Percentiles rank a stretch among this genome's conserved stretches.
Conservation (phyloP, 2,888 invertebrate genomes). For the Piscicola geometra region DNA sequence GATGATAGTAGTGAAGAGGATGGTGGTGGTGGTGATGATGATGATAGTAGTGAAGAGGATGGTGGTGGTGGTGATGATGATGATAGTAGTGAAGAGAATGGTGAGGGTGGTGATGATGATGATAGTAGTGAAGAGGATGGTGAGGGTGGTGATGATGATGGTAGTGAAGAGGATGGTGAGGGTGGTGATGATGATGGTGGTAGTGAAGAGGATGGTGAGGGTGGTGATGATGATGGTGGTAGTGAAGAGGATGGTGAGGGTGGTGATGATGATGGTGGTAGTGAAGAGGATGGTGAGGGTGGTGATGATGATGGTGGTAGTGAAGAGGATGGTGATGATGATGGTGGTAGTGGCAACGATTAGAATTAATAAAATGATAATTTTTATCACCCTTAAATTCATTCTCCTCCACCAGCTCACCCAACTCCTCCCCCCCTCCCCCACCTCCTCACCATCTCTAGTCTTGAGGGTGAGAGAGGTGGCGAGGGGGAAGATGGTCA, state of each 20-base stretch:
- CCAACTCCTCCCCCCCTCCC: too few relatives aligned
- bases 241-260: too few relatives aligned
- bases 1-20: too few relatives aligned
- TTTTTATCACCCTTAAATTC: too few relatives aligned
- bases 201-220: too few relatives aligned
- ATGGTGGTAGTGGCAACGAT: not conserved
- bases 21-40: not conserved
- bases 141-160: not conserved
- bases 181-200: not conserved
- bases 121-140: too few relatives aligned
- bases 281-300: too few relatives aligned
- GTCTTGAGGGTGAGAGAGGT: conserved; percentile 77
- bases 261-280: not conserved
- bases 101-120: not conserved
- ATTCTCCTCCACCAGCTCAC: too few relatives aligned
- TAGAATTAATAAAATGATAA: too few relatives aligned
- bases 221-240: not conserved
- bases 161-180: too few relatives aligned
- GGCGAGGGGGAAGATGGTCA: conserved; percentile 80
- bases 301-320: not conserved
- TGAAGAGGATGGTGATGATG: not conserved
- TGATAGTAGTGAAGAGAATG: too few relatives aligned
- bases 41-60: too few relatives aligned
- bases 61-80: not conserved
- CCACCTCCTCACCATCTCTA: conserved; percentile 45